Evolutionary conservation across 2,888 invertebrate genomes (phyloP).

Genomic region (Apotomis betuletana): DNA sequence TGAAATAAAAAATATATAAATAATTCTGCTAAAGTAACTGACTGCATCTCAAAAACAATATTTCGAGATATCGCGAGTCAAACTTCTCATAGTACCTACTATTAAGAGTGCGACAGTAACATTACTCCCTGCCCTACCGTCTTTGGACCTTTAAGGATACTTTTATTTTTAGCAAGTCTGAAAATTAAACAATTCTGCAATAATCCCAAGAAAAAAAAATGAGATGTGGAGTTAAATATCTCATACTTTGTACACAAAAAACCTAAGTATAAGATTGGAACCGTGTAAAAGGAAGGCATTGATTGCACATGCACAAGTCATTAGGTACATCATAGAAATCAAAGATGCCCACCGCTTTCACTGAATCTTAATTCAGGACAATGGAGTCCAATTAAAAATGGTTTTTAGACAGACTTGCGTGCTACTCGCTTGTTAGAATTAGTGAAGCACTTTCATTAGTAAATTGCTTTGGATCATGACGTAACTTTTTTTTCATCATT

Average conservation of each 20-base stretch:
- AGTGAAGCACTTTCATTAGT: constrained; percentile 36
- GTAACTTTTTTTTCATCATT: background rate
- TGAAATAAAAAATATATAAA: background rate
- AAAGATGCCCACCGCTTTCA: constrained; percentile 28
- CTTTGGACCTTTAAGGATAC: too few species aligned
- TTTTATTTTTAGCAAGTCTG: too few species aligned
- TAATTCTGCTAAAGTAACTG: too few species aligned
- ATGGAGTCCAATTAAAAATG: constrained; percentile 24
- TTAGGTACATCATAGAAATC: background rate
- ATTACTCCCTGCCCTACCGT: too few species aligned
- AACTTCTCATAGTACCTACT: too few species aligned
- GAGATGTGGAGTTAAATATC: background rate
- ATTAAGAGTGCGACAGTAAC: too few species aligned
- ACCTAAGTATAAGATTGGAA: background rate
- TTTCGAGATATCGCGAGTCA: too few species aligned
- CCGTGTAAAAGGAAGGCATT: background rate
- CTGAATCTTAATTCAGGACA: constrained; percentile 35
- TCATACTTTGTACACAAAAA: background rate
- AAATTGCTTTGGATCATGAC: constrained; percentile 22
- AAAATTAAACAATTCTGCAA: background rate
- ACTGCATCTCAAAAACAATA: too few species aligned
- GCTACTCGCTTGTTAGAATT: constrained; percentile 7
- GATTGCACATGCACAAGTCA: background rate
- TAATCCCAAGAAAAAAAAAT: background rate
- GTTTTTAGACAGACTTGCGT: constrained; percentile 25